A percentile compares a stretch with the other conserved stretches of the same genome.
Conservation (phyloP, 1,140 invertebrate genomes). For the Saccostrea cuccullata region DNA sequence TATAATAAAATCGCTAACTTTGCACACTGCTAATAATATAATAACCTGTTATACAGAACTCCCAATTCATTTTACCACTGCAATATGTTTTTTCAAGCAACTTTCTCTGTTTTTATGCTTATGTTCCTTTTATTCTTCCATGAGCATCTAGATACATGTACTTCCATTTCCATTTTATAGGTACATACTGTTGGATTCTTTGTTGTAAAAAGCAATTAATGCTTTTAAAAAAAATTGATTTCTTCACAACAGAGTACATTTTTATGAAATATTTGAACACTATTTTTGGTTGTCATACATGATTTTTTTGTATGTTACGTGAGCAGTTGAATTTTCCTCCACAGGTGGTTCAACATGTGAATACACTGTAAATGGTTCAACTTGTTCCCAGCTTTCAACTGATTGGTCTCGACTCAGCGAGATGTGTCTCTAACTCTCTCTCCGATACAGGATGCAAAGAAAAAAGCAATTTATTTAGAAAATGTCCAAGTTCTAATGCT, state of each 20-base stretch:
- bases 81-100: no score
- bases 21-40: no score
- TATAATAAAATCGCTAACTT: no score
- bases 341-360: background rate
- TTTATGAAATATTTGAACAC: background rate
- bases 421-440: conserved; percentile 30
- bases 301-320: conserved; percentile 21
- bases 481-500: background rate
- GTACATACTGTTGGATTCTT: background rate
- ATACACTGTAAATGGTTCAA: background rate
- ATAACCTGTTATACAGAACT: no score
- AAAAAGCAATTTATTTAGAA: conserved; percentile 29
- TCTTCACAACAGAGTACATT: background rate
- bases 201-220: background rate
- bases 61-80: no score
- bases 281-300: conserved; percentile 21
- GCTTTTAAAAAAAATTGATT: background rate
- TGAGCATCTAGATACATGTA: background rate
- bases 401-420: background rate
- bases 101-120: no score
- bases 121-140: background rate
- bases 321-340: conserved; percentile 11
- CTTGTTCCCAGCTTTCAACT: conserved; percentile 30
- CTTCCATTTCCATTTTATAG: background rate
- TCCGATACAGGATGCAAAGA: conserved; percentile 24